Conservation (phyloP, 2,113 vertebrate species). For the Anhinga rufa region DNA sequence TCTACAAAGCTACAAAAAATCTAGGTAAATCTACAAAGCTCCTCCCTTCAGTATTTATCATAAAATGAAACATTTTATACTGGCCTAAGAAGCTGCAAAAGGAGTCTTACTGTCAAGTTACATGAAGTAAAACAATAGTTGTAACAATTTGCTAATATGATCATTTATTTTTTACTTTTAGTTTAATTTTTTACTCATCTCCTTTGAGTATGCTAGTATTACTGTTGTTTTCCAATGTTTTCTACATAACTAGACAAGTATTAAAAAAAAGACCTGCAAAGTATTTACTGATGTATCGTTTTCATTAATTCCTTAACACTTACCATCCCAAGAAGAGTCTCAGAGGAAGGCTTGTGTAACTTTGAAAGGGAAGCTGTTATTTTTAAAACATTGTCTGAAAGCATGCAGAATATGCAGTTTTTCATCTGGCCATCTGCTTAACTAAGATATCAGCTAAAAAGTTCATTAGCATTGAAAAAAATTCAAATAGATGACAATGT, state of each 20-base stretch:
- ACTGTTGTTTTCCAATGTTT: not conserved
- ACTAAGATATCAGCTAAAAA: not conserved
- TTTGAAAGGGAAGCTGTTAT: not conserved
- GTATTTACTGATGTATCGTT: not conserved
- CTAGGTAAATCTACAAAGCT: not conserved
- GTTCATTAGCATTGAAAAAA: not conserved
- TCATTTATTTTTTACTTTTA: not conserved
- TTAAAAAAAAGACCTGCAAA: not conserved
- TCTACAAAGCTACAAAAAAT: not conserved
- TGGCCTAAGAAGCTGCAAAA: not conserved
- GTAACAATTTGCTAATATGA: not conserved
- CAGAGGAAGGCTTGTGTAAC: not conserved
- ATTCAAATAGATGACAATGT: not conserved
- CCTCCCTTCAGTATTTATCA: not conserved
- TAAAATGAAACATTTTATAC: not conserved
- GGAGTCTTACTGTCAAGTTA: not conserved
- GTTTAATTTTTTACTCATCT: not conserved
- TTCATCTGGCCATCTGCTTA: not conserved
- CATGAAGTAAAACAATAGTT: not conserved
- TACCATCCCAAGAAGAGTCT: not conserved
- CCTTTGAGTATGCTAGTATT: not conserved
- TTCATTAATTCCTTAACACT: not conserved
- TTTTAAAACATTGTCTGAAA: not conserved
- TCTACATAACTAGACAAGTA: not conserved
- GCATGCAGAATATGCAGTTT: not conserved